Evolutionary conservation across 2,113 vertebrate species (phyloP), one percentile per base, ranked within the genome.

Genomic region (Coryphaenoides rupestris): DNA sequence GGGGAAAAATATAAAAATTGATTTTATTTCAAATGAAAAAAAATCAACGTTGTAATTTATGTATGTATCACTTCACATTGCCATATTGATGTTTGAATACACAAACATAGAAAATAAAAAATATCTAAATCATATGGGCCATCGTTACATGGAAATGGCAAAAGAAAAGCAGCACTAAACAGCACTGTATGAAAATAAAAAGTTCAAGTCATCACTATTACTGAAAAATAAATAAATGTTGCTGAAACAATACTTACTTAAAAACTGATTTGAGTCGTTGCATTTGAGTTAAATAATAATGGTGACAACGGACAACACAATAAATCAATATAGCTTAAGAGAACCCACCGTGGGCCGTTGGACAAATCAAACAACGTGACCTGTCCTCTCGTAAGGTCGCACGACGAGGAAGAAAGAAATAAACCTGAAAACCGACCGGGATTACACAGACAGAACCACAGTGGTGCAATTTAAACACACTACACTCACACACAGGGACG

Each of bases 151-250:
- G 64, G 61, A 78, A 64, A 81, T 82, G 76, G 76, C 64, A 78
- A 81, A 70, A 67, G 74, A 76, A 82, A 76, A 75, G 74, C 73
- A 79, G 62, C 78, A 77, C 65, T 69, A 68, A 86, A 90, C 88
- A 89, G 88, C 83, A 70, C 86, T 57, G 77, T 82, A 61, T 82
- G 76, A 74, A 65, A 59, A 81, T 73, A 78, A 69, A 76, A 69
- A 70, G 73, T 92, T 91, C 90, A 92, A 92, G 90, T 91, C 89
- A 88, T 90, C 82, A 84, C 84, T 84, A 74, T 84, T 77, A 89
- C 89, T 81, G 84, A 89, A 88, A 88, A 91, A 91, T 92, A 90
- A 90, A 91, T 89, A 89, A 60, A 88, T 74, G 77, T 86, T 77
- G 76, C 75, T 83, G 83, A 82, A 89, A 87, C 75, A 87, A 87